phyloP scores from a whole-genome alignment of 2,797 vertebrate species.

The Tiaroga cobitis region DNA sequence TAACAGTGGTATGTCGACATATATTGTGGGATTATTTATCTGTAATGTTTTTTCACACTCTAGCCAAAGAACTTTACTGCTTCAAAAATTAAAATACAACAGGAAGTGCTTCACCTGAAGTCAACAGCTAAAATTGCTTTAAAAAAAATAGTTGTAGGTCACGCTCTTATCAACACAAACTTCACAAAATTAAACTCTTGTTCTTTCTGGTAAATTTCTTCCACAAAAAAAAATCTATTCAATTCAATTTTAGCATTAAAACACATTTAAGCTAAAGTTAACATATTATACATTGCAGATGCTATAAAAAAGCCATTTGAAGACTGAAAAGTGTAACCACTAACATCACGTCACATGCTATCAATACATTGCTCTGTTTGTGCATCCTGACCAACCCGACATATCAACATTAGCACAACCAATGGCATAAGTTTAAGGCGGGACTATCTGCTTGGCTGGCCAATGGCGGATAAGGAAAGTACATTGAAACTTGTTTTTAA shows the following conservation, averaged over 20 bases:
- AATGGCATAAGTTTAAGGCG: not conserved
- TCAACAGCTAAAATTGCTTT: not conserved
- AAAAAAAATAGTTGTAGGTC: not conserved
- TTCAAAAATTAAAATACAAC: not conserved
- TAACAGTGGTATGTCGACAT: conserved; percentile 28
- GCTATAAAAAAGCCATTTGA: not conserved
- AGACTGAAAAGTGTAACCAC: not conserved
- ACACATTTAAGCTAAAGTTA: conserved; percentile 25
- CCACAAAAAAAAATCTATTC: not conserved
- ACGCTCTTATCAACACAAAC: not conserved
- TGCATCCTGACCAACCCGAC: not conserved
- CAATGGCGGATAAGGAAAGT: not conserved
- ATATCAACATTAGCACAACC: conserved; percentile 11
- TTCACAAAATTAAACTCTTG: not conserved
- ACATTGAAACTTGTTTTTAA: not conserved
- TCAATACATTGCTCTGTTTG: not conserved
- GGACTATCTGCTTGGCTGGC: not conserved
- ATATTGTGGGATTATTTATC: not conserved
- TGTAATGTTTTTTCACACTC: not conserved
- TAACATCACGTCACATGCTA: not conserved
- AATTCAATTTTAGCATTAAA: not conserved
- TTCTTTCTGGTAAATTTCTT: conserved; percentile 12
- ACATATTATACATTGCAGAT: not conserved
- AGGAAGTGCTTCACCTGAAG: not conserved
- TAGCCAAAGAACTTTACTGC: conserved; percentile 1